These are phyloP conservation scores for Eupithecia subumbrata DNA, from an alignment of 2,888 invertebrate species.

Conservation along the genomic window DNA sequence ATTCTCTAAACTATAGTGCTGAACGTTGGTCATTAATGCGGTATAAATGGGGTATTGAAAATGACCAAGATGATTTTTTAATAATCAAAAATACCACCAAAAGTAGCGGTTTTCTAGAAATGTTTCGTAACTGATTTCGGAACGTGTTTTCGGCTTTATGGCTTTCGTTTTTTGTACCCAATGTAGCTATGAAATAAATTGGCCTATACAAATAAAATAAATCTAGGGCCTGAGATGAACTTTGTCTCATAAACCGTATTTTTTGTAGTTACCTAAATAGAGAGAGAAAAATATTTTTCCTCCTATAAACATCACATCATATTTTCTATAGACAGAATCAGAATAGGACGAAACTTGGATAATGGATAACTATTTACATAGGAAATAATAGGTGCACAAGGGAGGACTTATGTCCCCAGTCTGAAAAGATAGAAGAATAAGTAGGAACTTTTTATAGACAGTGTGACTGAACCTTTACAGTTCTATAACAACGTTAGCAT, in stretches of 20 bases:
- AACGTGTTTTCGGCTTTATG: background rate
- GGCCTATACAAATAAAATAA: background rate
- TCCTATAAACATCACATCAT: too few species aligned
- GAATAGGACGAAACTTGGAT: too few species aligned
- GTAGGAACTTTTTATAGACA: background rate
- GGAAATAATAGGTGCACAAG: too few species aligned
- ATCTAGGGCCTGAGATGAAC: background rate
- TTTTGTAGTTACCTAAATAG: too few species aligned
- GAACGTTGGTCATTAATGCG: too few species aligned
- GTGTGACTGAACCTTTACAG: conserved; percentile 19
- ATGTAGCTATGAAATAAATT: background rate
- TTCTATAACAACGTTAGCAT: conserved; percentile 28
- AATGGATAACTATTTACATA: too few species aligned
- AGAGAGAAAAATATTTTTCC: too few species aligned
- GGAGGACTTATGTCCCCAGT: too few species aligned
- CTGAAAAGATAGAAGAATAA: background rate
- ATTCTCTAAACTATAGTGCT: too few species aligned
- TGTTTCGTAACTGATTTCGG: background rate
- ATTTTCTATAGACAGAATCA: too few species aligned
- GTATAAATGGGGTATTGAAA: background rate
- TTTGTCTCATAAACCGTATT: background rate
- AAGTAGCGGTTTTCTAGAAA: background rate
- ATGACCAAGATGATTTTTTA: background rate
- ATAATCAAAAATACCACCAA: background rate
- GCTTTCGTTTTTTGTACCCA: background rate